These are phyloP conservation scores for Papilio dardanus DNA, from an alignment of 1,140 invertebrate species.

Conservation along the genomic window DNA sequence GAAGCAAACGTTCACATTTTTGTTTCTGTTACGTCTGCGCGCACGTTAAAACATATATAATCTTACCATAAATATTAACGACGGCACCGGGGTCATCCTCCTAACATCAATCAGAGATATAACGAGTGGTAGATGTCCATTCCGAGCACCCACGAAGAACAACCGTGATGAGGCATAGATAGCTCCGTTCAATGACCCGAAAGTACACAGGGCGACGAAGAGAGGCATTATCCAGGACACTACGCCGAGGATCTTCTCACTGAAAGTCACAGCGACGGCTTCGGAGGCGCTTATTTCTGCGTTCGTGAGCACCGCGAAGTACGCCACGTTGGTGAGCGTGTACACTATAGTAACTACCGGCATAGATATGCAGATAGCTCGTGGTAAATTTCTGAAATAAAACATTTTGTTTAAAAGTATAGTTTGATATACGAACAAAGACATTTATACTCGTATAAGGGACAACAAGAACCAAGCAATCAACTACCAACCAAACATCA, in stretches of 20 bases:
- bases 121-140: conserved; percentile 94
- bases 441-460: too few relatives aligned
- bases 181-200: conserved; percentile 93
- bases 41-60: not conserved
- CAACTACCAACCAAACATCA: too few relatives aligned
- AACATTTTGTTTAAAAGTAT: not conserved
- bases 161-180: conserved; percentile 94
- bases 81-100: conserved; percentile 94
- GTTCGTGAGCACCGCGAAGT: conserved; percentile 92
- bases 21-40: not conserved
- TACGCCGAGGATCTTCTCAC: conserved; percentile 89
- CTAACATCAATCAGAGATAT: conserved; percentile 94
- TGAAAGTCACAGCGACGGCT: conserved; percentile 96
- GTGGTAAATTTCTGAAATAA: conserved; percentile 91
- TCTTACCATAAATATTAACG: conserved; percentile 95
- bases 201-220: conserved; percentile 94
- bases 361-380: conserved; percentile 95
- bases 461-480: not conserved
- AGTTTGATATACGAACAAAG: not conserved
- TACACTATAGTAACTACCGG: conserved; percentile 95
- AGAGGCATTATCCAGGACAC: conserved; percentile 94
- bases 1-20: not conserved
- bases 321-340: conserved; percentile 94
- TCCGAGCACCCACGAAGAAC: conserved; percentile 95
- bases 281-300: conserved; percentile 91